A percentile compares a stretch with the other conserved stretches of the same genome.
phyloP scores from a whole-genome alignment of 2,113 vertebrate genomes.

The Malurus melanocephalus region DNA sequence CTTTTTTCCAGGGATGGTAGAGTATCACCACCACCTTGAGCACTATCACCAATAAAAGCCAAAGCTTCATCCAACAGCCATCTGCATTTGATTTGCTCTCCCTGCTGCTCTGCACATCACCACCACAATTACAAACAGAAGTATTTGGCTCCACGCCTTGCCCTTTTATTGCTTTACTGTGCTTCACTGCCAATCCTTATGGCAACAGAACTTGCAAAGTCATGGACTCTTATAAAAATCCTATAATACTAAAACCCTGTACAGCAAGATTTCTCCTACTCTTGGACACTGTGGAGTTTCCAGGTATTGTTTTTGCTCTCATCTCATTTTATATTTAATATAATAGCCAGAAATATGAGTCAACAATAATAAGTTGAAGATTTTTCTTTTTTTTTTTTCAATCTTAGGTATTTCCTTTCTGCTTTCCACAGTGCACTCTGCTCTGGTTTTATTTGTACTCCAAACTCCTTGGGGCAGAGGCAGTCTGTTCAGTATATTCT shows the following conservation, averaged over 20 bases:
- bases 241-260: not conserved
- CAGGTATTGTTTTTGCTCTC: slow-evolving; percentile 60
- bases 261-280: not conserved
- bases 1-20: not conserved
- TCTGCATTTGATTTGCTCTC: slow-evolving; percentile 59
- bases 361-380: slow-evolving; percentile 42
- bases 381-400: not conserved
- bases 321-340: slow-evolving; percentile 50
- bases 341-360: slow-evolving; percentile 65
- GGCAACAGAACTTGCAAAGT: slow-evolving; percentile 66
- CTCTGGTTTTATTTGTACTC: not conserved
- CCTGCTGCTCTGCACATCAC: slow-evolving; percentile 58
- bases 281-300: slow-evolving; percentile 25
- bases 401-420: slow-evolving; percentile 36
- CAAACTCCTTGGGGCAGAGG: not conserved
- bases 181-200: slow-evolving; percentile 61
- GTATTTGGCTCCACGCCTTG: slow-evolving; percentile 45
- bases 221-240: slow-evolving; percentile 49
- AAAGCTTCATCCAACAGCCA: slow-evolving; percentile 15
- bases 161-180: slow-evolving; percentile 63
- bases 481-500: not conserved
- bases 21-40: slow-evolving; percentile 31
- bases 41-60: slow-evolving; percentile 13
- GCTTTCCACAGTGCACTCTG: not conserved
- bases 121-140: slow-evolving; percentile 63